Evolutionary conservation across 2,888 invertebrate genomes (phyloP), one percentile per base, ranked within the genome.

Genomic region (Dasysyrphus tricinctus): DNA sequence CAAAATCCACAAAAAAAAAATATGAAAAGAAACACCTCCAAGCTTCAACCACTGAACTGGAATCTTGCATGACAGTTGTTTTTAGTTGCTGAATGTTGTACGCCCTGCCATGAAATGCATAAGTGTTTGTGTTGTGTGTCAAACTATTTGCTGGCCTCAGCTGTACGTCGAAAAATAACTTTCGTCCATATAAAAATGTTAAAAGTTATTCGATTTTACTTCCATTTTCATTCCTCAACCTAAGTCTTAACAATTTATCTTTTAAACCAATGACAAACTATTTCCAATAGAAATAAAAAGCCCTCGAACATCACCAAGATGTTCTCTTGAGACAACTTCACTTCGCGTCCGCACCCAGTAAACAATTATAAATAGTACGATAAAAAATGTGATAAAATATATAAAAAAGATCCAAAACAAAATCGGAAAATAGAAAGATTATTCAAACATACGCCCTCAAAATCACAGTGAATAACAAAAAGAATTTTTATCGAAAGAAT

Each of bases 81-180:
- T 49, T 67, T 78, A 39, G 32, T 11, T 54, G 6, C 24, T 12
- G 4, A 32, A 78, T 2, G 82, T 86, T 86, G 65, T 6, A 8
- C 14, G 12, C 39, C 56, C 72, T 86, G 75, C n/a, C 24, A 16
- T 61, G 47, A 47, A 75, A 67, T 75, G 82, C 72, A 72, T 67
- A 54, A 44, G 77, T 82, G 74, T 70, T 14, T 39, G 69, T 69
- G 67, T 51, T 69, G 51, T 86, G 86, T 86, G 74, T 86, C 86
- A 86, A 86, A 86, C 82, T 86, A 86, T 78, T 86, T 79, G 86
- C 82, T 86, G 78, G 63, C 78, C 77, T 86, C 82, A 86, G 82
- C 82, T 82, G 86, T 74, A 86, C 70, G 51, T 54, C 54, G 82
- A 74, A 65, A 86, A 82, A 63, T 78, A 42, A 67, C 67, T 67